Percentiles rank a stretch among this genome's conserved stretches.
Evolutionary conservation across 2,888 invertebrate genomes (phyloP).

Genomic region (Tyria jacobaeae): DNA sequence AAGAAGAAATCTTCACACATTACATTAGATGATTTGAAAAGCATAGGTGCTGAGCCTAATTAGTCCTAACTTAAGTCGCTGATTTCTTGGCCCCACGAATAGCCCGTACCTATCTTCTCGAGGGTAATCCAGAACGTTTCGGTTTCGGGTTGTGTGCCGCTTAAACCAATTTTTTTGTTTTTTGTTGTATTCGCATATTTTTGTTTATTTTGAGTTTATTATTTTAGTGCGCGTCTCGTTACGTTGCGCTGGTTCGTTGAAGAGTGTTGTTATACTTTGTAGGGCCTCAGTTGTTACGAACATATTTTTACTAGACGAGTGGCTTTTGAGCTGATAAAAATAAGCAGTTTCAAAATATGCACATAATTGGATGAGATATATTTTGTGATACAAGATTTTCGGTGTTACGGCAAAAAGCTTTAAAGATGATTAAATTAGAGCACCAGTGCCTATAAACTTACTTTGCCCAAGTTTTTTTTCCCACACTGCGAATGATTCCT

Average conservation of each 20-base stretch:
- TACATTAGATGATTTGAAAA: too few species aligned
- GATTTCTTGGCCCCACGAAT: slow-evolving; percentile 57
- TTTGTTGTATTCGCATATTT: slow-evolving; percentile 56
- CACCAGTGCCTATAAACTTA: too few species aligned
- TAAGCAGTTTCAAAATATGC: background rate
- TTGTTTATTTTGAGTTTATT: slow-evolving; percentile 66
- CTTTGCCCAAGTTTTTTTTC: too few species aligned
- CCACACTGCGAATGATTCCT: too few species aligned
- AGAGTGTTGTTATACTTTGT: slow-evolving; percentile 59
- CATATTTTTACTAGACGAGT: slow-evolving; percentile 25
- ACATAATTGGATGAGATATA: background rate
- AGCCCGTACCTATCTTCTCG: slow-evolving; percentile 72
- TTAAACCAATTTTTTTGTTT: slow-evolving; percentile 73
- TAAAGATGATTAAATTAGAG: too few species aligned
- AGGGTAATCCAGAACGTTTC: slow-evolving; percentile 82
- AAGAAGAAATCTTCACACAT: too few species aligned
- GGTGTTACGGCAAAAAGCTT: too few species aligned
- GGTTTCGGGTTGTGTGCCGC: slow-evolving; percentile 78
- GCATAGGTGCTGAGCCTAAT: too few species aligned
- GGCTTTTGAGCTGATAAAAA: background rate
- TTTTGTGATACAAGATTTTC: too few species aligned
- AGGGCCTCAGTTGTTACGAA: slow-evolving; percentile 55
- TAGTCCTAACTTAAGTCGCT: slow-evolving; percentile 25
- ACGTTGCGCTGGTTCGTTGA: slow-evolving; percentile 57
- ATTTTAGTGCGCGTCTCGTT: slow-evolving; percentile 74